A percentile compares a stretch with the other conserved stretches of the same genome.
Evolutionary conservation across 1,140 invertebrate genomes (phyloP).

Genomic region (Apolygus lucorum): DNA sequence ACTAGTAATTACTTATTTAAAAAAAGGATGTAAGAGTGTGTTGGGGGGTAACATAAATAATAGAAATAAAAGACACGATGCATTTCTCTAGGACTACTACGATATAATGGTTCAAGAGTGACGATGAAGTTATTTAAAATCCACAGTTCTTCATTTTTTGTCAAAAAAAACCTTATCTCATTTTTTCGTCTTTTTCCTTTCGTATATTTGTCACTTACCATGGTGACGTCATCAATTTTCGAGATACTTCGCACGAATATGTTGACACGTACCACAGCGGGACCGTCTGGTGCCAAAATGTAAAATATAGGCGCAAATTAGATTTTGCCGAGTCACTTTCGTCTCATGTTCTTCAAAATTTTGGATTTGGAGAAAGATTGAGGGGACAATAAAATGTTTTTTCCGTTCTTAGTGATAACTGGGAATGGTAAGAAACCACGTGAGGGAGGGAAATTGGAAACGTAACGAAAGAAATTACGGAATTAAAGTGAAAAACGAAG

Average conservation of each 20-base stretch:
- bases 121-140: background rate
- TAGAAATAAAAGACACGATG: background rate
- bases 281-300: slow-evolving; percentile 58
- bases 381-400: no score
- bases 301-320: slow-evolving; percentile 4
- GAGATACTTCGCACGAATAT: slow-evolving; percentile 96
- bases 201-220: slow-evolving; percentile 64
- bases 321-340: background rate
- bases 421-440: no score
- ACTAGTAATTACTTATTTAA: no score
- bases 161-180: slow-evolving; percentile 8
- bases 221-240: slow-evolving; percentile 97
- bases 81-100: background rate
- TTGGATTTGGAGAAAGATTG: no score
- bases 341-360: background rate
- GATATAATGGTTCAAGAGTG: background rate
- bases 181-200: background rate
- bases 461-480: no score
- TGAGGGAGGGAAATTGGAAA: no score
- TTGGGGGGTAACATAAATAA: no score
- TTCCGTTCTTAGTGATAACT: no score
- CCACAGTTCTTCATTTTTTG: background rate
- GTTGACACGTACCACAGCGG: slow-evolving; percentile 86
- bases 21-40: no score
- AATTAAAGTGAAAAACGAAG: no score